Evolutionary conservation across 1,140 invertebrate genomes (phyloP).

Genomic region (Drosophila repleta): DNA sequence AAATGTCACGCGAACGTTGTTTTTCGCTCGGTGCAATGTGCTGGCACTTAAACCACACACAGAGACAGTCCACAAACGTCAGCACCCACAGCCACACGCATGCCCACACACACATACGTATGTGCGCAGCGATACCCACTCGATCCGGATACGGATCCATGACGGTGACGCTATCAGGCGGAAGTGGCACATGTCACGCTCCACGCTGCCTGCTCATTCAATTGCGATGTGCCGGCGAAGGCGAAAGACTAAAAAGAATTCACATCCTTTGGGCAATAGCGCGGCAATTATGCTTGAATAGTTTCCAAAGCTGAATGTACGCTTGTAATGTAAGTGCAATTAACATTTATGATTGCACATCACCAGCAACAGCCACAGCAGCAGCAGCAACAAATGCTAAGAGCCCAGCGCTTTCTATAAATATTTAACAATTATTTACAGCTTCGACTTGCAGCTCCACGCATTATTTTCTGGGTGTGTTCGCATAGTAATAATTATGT

Average conservation of each 20-base stretch:
- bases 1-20: constrained; percentile 70
- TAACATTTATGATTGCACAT: constrained; percentile 68
- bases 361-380: constrained; percentile 30
- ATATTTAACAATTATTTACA: constrained; percentile 76
- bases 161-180: constrained; percentile 77
- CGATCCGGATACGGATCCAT: constrained; percentile 66
- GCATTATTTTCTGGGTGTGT: constrained; percentile 54
- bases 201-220: constrained; percentile 68
- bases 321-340: constrained; percentile 51
- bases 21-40: constrained; percentile 48
- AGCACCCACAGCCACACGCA: too few relatives aligned
- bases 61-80: background rate
- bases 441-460: constrained; percentile 68
- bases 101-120: background rate
- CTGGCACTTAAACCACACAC: constrained; percentile 40
- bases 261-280: constrained; percentile 53
- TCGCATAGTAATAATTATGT: constrained; percentile 73
- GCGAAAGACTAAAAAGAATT: constrained; percentile 55
- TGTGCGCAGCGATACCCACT: constrained; percentile 39
- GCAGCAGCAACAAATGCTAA: constrained; percentile 8
- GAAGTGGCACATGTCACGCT: constrained; percentile 80
- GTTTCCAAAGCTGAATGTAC: constrained; percentile 33
- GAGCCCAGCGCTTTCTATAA: constrained; percentile 37
- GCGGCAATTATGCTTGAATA: constrained; percentile 67
- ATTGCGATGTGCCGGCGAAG: constrained; percentile 51